These are phyloP conservation scores for Monopis laevigella DNA, from an alignment of 2,888 invertebrate species.

Conservation along the genomic window DNA sequence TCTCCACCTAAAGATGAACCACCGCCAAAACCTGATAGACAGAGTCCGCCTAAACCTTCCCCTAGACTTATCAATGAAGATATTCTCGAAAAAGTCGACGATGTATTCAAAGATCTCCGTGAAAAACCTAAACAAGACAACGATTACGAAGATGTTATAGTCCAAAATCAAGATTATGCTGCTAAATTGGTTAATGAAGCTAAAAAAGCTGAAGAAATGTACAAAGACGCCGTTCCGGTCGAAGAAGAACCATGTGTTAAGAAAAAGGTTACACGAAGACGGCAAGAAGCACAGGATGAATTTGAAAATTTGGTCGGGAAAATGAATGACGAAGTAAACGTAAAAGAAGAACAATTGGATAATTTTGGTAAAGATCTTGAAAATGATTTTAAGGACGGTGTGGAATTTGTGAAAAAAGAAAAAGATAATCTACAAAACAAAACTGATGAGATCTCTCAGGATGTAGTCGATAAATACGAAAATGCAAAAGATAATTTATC, in stretches of 20 bases:
- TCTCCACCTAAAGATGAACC: conserved; percentile 25
- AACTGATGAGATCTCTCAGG: conserved; percentile 31
- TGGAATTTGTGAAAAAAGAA: conserved; percentile 40
- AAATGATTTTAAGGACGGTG: conserved; percentile 33
- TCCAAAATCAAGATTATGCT: conserved; percentile 39
- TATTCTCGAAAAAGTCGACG: conserved; percentile 56
- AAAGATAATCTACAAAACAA: conserved; percentile 44
- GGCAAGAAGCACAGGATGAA: conserved; percentile 34
- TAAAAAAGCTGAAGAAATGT: conserved; percentile 48
- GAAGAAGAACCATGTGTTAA: conserved; percentile 9
- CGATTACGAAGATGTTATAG: conserved; percentile 22
- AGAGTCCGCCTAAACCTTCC: conserved; percentile 49
- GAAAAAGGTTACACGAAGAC: conserved; percentile 3
- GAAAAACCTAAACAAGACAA: conserved; percentile 44
- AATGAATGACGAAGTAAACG: conserved; percentile 10
- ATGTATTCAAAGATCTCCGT: conserved; percentile 57
- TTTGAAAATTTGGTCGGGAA: conserved; percentile 31
- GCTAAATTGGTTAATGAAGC: conserved; percentile 57
- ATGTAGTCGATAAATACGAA: conserved; percentile 31
- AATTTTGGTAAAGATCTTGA: conserved; percentile 21
- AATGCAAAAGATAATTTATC: conserved; percentile 30
- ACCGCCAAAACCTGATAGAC: conserved; percentile 39
- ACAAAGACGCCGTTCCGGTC: conserved; percentile 28
- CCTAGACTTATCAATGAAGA: conserved; percentile 57
- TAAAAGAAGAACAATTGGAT: conserved; percentile 3